Evolutionary conservation across 2,888 invertebrate species (phyloP), one percentile per base, ranked within the genome.

Genomic region (Melanchra persicariae): DNA sequence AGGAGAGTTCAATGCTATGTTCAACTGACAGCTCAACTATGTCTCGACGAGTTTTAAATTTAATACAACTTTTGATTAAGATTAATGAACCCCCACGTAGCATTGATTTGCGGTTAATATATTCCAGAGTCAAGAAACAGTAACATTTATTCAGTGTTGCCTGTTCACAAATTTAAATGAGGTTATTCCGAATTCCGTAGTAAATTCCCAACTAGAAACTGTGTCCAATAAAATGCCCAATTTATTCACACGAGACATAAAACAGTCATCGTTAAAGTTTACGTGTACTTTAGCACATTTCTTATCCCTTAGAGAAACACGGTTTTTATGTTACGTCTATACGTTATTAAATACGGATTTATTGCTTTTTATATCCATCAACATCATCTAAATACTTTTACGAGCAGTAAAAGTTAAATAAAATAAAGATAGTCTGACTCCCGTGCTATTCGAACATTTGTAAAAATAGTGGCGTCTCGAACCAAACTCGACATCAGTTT

Each of bases 381-480:
- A 70, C 71, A 82, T 73, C 43, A 71, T 74, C 65, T 71, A 71
- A 68, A 77, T 69, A 61, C 59, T 71, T 83, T 83, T 83, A 84
- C 70, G 71, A 81, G 52, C 40, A 61, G 68, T 79, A 75, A 82
- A 81, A 74, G 60, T 65, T 49, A 79, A 77, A 75, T 72, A 19
- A 76, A 77, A 73, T 37, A 77, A 68, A 79, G 76, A 77, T 68
- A 64, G 67, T 71, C 73, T 54, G 66, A n/a, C 88, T 88, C 87
- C 78, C 66, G 82, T 64, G 47, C 88, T 86, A 75, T 68, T 74
- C 63, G 73, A 83, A 82, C 85, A 87, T 87, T 87, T 87, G 88
- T 91, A 91, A 91, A 93, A 93, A 93, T 93, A 93, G 91, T 91
- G 85, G 70, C 85, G 85, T 83, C 72, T 73, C 70, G 63, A 68